Evolutionary conservation across 2,888 invertebrate species (phyloP), one percentile per base, ranked within the genome.

Genomic region (Tanypteryx hageni): DNA sequence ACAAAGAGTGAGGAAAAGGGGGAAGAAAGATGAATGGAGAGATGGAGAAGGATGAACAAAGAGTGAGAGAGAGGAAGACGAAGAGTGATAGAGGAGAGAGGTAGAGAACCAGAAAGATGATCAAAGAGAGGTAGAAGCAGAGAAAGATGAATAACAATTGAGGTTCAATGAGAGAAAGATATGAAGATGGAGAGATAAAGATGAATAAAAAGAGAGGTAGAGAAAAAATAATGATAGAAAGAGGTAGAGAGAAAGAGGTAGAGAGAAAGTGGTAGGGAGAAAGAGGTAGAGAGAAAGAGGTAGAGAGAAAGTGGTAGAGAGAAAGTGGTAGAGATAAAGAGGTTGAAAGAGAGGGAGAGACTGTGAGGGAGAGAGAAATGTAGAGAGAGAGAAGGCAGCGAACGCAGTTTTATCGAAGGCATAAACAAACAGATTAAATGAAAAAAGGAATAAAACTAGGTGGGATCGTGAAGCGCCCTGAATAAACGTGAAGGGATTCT

Each of bases 401-500:
- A 56, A 86, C 61, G 27, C 89, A 44, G 61, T 44, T 64, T 89
- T 44, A 89, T 31, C 64, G 89, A 44, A 61, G 59, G 64, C 64
- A 89, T 64, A 89, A 89, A 89, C 89, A 89, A 89, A 89, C 89
- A 68, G 89, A 68, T 61, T 31, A 86, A 18, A 56, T n/a, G 56
- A 64, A 44, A 58, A 18, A 68, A n/a, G 64, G 11, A 14, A 27
- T 9, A 31, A 61, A 31, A 64, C 16, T 59, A 64, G 61, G 31
- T 89, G 89, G 89, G 64, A 89, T 64, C 61, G 89, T 68, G 14
- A 61, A 68, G 89, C 86, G 86, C 31, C 86, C 61, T 59, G 86
- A 86, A 61, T n/a, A 89, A 64, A 89, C 89, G 89, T 68, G 89
- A n/a, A 56, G 64, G n/a, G 89, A 89, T 89, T 89, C 64, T 27